Evolutionary conservation across 1,140 invertebrate species (phyloP).

Genomic region (Bombus difficillimus): DNA sequence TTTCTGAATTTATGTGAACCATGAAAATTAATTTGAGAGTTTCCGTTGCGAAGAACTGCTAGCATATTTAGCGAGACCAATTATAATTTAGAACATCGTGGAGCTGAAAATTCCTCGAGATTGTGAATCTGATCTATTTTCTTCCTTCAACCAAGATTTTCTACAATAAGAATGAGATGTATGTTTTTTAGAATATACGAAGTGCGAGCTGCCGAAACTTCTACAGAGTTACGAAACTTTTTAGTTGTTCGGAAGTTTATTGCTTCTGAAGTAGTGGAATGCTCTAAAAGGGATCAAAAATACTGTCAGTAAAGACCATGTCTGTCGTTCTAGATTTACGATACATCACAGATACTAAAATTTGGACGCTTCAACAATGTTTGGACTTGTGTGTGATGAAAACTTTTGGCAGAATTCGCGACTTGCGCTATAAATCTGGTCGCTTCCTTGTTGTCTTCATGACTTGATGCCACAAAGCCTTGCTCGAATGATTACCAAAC

Average conservation of each 20-base stretch:
- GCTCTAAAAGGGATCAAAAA: not conserved
- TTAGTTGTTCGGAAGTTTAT: not conserved
- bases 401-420: not conserved
- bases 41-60: not conserved
- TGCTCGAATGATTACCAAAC: not conserved
- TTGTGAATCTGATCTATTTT: not conserved
- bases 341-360: not conserved
- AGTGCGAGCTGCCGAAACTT: not conserved
- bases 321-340: conserved; percentile 6
- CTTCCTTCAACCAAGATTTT: not conserved
- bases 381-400: not conserved
- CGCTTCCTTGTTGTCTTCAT: not conserved
- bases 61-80: not conserved
- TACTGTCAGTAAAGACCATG: not conserved
- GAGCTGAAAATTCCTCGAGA: not conserved
- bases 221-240: not conserved
- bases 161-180: not conserved
- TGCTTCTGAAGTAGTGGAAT: not conserved
- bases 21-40: too few species aligned
- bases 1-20: too few species aligned
- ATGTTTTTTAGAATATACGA: not conserved
- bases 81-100: not conserved
- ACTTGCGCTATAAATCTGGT: not conserved
- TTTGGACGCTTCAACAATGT: not conserved
- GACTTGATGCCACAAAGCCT: not conserved